These are phyloP conservation scores for Mythimna loreyi DNA, from an alignment of 2,888 invertebrate genomes.

Conservation along the genomic window DNA sequence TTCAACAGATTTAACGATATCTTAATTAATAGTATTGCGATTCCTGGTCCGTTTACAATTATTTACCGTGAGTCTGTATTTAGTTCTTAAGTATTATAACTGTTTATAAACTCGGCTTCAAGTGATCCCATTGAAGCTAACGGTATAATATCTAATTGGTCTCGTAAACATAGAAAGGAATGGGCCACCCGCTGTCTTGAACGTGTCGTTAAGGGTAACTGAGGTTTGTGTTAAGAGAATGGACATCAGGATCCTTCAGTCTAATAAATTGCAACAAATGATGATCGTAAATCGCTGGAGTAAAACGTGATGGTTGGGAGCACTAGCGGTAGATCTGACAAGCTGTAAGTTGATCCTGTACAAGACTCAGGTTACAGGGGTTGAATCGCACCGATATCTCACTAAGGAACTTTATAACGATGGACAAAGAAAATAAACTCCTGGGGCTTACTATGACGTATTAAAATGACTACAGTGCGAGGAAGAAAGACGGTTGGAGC, in stretches of 20 bases:
- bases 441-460: too few species aligned
- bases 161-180: constrained; percentile 26
- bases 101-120: constrained; percentile 32
- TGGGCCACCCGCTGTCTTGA: constrained; percentile 38
- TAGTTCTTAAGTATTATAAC: constrained; percentile 33
- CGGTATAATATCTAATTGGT: constrained; percentile 32
- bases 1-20: constrained; percentile 41
- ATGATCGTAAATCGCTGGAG: background rate
- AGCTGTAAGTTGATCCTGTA: constrained; percentile 9
- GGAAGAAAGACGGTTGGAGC: background rate
- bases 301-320: constrained; percentile 9
- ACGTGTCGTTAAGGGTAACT: constrained; percentile 26
- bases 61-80: constrained; percentile 19
- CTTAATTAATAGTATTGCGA: constrained; percentile 50
- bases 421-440: too few species aligned
- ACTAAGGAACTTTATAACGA: background rate
- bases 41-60: constrained; percentile 21
- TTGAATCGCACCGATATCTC: background rate
- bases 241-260: background rate
- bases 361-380: constrained; percentile 6
- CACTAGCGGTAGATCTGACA: constrained; percentile 1
- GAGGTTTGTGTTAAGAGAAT: constrained; percentile 12
- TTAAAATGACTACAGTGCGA: too few species aligned
- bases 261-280: constrained; percentile 24
- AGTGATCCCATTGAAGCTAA: constrained; percentile 33